Conservation (phyloP, 2,113 vertebrate species). For the Eulemur rufifrons region DNA sequence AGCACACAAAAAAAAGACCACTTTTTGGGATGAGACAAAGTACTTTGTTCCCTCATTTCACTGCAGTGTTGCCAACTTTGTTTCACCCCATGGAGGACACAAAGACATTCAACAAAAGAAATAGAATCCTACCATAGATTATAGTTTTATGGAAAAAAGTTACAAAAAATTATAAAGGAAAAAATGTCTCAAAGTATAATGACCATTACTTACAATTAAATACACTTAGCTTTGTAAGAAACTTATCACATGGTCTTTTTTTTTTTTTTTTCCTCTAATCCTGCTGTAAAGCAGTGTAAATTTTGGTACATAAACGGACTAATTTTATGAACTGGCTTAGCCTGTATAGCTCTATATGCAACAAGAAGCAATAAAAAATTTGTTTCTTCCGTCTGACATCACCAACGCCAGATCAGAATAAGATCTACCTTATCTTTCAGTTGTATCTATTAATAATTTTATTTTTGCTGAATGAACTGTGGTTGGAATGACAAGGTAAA, state of each 20-base stretch:
- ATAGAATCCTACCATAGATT: not conserved
- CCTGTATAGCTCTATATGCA: not conserved
- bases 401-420: not conserved
- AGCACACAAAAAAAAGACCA: not conserved
- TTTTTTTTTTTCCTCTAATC: not conserved
- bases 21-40: accelerated
- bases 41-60: not conserved
- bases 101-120: not conserved
- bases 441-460: not conserved
- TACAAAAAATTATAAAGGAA: not conserved
- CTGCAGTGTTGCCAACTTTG: not conserved
- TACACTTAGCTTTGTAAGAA: not conserved
- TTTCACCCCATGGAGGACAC: not conserved
- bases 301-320: not conserved
- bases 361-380: not conserved
- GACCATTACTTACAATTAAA: not conserved
- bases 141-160: not conserved
- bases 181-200: not conserved
- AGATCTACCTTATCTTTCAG: not conserved
- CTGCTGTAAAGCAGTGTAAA: not conserved
- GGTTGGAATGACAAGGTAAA: not conserved
- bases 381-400: not conserved
- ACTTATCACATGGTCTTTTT: too few relatives aligned
- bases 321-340: not conserved
- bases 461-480: not conserved